These are phyloP conservation scores for Catalaphyllia jardinei DNA, from an alignment of 64 coral and sea anemone genomes.

Conservation along the genomic window DNA sequence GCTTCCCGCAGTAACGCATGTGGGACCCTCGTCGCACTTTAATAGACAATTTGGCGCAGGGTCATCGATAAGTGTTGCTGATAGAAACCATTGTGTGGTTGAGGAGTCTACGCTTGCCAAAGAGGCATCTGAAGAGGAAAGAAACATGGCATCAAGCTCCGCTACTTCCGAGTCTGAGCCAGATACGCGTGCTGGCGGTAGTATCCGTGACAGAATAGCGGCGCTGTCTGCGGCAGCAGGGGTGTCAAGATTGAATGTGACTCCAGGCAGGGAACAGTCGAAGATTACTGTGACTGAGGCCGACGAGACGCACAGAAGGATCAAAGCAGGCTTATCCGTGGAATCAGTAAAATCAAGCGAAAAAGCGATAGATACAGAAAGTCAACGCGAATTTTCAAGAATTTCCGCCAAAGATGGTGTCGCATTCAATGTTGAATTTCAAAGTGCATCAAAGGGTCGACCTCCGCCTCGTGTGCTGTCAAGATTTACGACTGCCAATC, in stretches of 20 bases:
- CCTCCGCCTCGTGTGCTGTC: constrained; percentile 11
- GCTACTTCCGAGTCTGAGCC: background rate
- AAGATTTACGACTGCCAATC: background rate
- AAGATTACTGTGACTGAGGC: background rate
- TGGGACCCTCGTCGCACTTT: background rate
- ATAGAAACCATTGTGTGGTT: background rate
- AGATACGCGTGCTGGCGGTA: background rate
- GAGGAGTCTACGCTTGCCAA: background rate
- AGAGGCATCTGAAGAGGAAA: background rate
- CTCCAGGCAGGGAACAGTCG: background rate
- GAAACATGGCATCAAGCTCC: background rate
- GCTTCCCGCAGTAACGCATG: background rate
- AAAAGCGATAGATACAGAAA: background rate
- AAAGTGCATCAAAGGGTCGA: background rate
- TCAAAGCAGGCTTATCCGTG: background rate
- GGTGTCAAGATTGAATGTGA: constrained; percentile 6
- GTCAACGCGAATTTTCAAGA: background rate
- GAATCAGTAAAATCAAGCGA: background rate
- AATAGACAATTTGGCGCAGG: background rate
- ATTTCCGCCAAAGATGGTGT: background rate
- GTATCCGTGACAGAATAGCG: constrained; percentile 34
- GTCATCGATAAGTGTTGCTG: background rate
- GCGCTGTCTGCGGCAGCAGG: constrained; percentile 1
- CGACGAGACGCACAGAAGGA: background rate
- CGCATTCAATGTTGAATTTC: constrained; percentile 11